A percentile compares a stretch with the other conserved stretches of the same genome.
phyloP scores from a whole-genome alignment of 2,113 vertebrate species.

The Prolemur simus region DNA sequence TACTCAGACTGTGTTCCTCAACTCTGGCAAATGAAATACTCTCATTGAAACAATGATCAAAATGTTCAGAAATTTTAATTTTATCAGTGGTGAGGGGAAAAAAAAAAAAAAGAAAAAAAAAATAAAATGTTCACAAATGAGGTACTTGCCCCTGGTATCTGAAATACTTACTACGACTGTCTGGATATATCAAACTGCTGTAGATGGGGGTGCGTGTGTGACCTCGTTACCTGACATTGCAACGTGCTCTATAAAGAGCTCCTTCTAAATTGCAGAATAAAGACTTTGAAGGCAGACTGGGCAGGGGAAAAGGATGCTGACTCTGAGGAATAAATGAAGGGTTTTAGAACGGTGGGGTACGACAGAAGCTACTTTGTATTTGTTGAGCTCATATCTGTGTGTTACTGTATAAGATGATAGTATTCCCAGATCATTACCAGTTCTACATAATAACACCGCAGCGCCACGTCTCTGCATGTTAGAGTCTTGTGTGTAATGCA shows the following conservation, averaged over 20 bases:
- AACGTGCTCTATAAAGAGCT: not conserved
- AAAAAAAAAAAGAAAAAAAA: too few relatives aligned
- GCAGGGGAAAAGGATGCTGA: not conserved
- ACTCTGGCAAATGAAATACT: conserved; percentile 13
- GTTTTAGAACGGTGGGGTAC: not conserved
- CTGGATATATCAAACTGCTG: not conserved
- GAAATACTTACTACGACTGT: not conserved
- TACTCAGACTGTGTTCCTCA: not conserved
- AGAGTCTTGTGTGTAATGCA: not conserved
- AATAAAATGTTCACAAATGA: conserved; percentile 39
- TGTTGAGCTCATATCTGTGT: not conserved
- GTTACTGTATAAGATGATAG: not conserved
- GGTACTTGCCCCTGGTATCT: not conserved
- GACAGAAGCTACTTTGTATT: not conserved
- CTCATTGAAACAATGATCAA: not conserved
- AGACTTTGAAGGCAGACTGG: conserved; percentile 15
- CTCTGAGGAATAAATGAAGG: conserved; percentile 9
- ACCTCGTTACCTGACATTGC: not conserved
- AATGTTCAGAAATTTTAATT: too few relatives aligned
- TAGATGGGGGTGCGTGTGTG: not conserved
- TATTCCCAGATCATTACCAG: not conserved
- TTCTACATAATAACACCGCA: conserved; percentile 34
- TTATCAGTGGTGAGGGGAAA: too few relatives aligned
- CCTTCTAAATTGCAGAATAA: conserved; percentile 23
- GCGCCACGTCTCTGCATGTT: not conserved